Percentiles rank a stretch among this genome's conserved stretches.
Conservation (phyloP, 2,113 vertebrate genomes). For the Indicator maculatus region DNA sequence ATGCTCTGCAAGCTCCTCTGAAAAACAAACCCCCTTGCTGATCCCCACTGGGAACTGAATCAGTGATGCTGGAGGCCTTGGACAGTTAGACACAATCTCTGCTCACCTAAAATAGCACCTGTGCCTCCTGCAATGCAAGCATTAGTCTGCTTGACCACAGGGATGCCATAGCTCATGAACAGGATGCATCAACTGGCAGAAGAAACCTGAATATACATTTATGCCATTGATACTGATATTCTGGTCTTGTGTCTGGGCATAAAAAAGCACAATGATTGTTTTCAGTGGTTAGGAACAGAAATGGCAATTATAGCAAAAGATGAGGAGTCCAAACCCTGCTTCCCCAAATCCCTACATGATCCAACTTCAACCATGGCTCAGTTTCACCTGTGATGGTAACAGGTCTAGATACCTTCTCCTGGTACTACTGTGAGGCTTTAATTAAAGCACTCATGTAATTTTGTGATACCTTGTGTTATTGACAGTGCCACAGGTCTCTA, state of each 20-base stretch:
- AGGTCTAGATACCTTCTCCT: background rate
- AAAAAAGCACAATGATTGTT: background rate
- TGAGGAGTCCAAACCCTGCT: fast-evolving
- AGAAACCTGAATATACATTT: background rate
- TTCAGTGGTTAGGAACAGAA: background rate
- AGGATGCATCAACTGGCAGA: background rate
- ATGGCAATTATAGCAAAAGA: background rate
- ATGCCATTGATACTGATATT: background rate
- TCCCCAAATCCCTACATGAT: background rate
- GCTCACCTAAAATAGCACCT: background rate
- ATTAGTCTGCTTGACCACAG: background rate
- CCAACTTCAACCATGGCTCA: background rate
- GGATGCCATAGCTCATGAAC: background rate
- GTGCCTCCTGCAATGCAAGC: background rate
- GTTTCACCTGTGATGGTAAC: background rate
- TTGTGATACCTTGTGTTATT: fast-evolving
- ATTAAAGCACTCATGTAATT: background rate
- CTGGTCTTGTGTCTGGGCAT: background rate
- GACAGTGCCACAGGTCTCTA: background rate
- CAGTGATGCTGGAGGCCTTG: background rate
- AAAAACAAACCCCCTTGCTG: background rate
- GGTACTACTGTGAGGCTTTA: background rate
- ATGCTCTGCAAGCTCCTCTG: background rate
- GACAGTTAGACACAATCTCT: background rate
- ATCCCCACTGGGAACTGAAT: background rate